A percentile compares a stretch with the other conserved stretches of the same genome.
Evolutionary conservation across 53 echinoderm and acorn worm genomes (phyloP).

Genomic region (Temnopleurus reevesii): DNA sequence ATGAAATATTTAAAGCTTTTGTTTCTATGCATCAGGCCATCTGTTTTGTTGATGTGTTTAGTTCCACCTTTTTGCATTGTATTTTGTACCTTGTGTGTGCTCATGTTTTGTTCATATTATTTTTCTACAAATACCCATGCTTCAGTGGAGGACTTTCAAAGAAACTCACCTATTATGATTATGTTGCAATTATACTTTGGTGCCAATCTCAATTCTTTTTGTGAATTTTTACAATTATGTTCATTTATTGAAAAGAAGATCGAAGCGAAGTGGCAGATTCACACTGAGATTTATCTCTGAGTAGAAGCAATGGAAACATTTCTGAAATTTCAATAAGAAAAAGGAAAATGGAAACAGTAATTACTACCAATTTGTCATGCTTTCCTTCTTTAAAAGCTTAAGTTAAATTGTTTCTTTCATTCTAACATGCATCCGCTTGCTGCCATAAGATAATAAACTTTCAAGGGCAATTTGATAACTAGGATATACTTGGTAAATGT

Average conservation of each 20-base stretch:
- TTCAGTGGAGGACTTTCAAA: not conserved
- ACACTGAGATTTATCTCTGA: not conserved
- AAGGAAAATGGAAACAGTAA: not conserved
- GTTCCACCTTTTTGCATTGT: not conserved
- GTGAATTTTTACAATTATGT: not conserved
- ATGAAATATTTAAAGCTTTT: not conserved
- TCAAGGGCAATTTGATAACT: not conserved
- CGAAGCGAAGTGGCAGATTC: not conserved
- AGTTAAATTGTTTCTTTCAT: not conserved
- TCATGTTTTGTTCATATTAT: conserved; percentile 18
- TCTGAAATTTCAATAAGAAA: not conserved
- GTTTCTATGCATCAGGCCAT: conserved; percentile 25
- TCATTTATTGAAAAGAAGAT: not conserved
- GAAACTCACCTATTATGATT: not conserved
- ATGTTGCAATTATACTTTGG: conserved; percentile 35
- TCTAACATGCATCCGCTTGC: not conserved
- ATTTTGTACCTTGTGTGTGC: conserved; percentile 29
- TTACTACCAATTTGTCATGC: not conserved
- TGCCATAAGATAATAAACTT: not conserved
- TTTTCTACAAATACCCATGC: not conserved
- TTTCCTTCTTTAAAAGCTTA: not conserved
- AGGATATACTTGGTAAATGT: not conserved
- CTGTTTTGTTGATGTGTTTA: conserved; percentile 4
- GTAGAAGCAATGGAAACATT: not conserved
- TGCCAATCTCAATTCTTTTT: conserved; percentile 16